Percentiles rank a stretch among this genome's conserved stretches.
These are phyloP conservation scores for Antheraea yamamai DNA, from an alignment of 2,888 invertebrate genomes.

Conservation along the genomic window DNA sequence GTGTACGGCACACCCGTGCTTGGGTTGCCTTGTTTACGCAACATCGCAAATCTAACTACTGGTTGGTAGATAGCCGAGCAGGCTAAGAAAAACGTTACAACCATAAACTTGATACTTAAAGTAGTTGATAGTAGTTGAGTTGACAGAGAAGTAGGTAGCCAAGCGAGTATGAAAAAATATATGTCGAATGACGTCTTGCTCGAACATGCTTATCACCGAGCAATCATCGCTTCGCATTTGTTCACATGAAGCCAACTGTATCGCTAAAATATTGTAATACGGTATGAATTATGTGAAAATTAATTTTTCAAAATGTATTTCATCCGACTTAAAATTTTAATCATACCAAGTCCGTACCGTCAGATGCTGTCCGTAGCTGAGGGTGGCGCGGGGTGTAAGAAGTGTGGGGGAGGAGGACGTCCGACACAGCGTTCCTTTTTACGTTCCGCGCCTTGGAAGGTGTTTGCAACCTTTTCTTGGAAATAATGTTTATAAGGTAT, in stretches of 20 bases:
- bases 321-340: not conserved
- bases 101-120: no score
- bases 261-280: no score
- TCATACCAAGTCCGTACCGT: constrained; percentile 52
- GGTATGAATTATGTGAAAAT: no score
- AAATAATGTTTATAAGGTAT: not conserved
- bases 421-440: constrained; percentile 80
- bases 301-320: not conserved
- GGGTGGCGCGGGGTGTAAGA: constrained; percentile 33
- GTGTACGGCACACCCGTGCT: no score
- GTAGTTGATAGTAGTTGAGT: no score
- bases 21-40: no score
- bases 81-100: no score
- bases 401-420: constrained; percentile 54
- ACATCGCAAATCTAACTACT: no score
- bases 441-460: constrained; percentile 64
- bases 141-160: no score
- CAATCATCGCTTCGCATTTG: not conserved
- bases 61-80: no score
- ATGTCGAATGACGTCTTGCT: no score
- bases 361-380: constrained; percentile 62
- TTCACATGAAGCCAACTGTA: not conserved
- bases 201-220: not conserved
- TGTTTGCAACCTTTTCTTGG: constrained; percentile 51
- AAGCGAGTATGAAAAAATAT: no score